Evolutionary conservation across 2,113 vertebrate genomes (phyloP), one percentile per base, ranked within the genome.

Genomic region (Tupaia tana): DNA sequence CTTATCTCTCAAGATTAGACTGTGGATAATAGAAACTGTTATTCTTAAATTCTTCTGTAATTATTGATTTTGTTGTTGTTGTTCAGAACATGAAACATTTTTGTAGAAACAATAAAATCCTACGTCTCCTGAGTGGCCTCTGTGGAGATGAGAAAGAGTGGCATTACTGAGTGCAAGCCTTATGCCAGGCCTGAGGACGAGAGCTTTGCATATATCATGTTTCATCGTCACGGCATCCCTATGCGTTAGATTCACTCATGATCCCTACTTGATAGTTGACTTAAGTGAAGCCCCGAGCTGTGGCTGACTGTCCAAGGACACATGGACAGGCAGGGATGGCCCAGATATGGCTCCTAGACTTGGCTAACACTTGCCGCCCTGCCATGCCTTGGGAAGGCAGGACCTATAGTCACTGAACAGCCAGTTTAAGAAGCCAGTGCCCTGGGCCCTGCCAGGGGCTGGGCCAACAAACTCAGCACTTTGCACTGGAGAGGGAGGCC

Each of bases 191-290:
- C 56, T 25, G 43, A 15, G 27, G 25, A 16, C 52, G 22, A 16
- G 18, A n/a, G 67, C 29, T 54, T 24, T 9, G 18, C 52, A 19
- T 22, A 6, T 8, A 13, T 22, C 1, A 19, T 4, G 12, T 31
- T 25, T 67, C 15, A 15, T 2, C 14, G 0, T 27, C 34, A 71
- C 43, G 24, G 19, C 20, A 27, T 14, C 63, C 43, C 19, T 8
- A 15, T 1, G 56, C 24, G 2, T 1, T 10, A 54, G n/a, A 43
- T 9, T 9, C 0, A 1, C 12, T n/a, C 1, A 2, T 4, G 27
- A 2, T 27, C n/a, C 13, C 6, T 9, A 29, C 31, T 52, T 43
- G 6, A 22, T 6, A 59, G 9, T 5, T 52, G 70, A n/a, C 13
- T 27, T 7, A 20, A 16, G 13, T 9, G 67, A 61, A 29, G 2